Conservation (phyloP, 2,797 vertebrate species). For the Trichosurus vulpecula region DNA sequence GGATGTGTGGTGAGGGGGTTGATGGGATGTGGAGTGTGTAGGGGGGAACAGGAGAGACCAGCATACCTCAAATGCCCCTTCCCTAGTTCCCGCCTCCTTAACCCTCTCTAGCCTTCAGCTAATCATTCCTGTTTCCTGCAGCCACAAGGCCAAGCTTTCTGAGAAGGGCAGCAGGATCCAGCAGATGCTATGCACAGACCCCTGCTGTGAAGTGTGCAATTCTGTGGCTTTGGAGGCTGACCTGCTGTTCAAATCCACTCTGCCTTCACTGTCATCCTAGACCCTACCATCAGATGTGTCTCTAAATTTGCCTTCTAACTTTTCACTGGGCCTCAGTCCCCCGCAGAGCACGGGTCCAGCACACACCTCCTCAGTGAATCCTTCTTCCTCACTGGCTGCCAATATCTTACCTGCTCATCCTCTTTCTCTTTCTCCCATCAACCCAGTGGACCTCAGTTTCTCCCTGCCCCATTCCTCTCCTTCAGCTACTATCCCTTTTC, state of each 20-base stretch:
- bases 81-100: not conserved
- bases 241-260: not conserved
- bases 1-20: not conserved
- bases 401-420: not conserved
- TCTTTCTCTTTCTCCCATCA: not conserved
- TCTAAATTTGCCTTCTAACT: not conserved
- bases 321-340: not conserved
- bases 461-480: not conserved
- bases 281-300: not conserved
- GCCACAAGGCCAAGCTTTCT: not conserved
- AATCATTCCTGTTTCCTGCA: constrained; percentile 42
- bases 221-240: constrained; percentile 7
- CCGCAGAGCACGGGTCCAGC: not conserved
- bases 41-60: not conserved
- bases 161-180: not conserved
- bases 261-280: not conserved
- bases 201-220: constrained; percentile 39
- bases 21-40: not conserved
- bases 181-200: constrained; percentile 19
- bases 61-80: not conserved
- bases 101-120: constrained; percentile 1
- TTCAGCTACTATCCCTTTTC: not conserved
- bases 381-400: not conserved
- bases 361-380: not conserved
- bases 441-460: not conserved